Evolutionary conservation across 1,140 invertebrate genomes (phyloP), one percentile per base, ranked within the genome.

Genomic region (Nebria ingens): DNA sequence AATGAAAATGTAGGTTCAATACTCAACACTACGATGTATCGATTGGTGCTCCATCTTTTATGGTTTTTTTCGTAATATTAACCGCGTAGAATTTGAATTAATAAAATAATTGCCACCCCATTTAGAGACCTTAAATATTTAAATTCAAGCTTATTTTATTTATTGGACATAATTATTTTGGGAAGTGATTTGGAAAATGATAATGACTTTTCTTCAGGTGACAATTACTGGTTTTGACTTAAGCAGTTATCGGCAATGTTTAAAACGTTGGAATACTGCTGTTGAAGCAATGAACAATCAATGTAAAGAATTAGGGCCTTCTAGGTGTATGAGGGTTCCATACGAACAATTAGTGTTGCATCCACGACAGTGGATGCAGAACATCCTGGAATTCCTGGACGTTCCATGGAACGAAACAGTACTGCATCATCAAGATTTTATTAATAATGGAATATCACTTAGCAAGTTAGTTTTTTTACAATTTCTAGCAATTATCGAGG

Each of bases 221-320:
- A 98, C 95, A 50, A 98, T 98, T 66, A 95, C 94, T 17, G 97
- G 97, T 1, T 99, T 98, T 76, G 93, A 98, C 75, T 73, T 98
- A 65, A 84, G 82, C 58, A 91, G 85, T 66, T 97, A 96, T 73
- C 81, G 91, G 54, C 91, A 96, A 71, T 97, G 93, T 71, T 72
- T 99, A 71, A 84, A 81, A 58, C 95, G 95, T 72, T 98, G 96
- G 97, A 98, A 97, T 73, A 82, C 85, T 64, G 94, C 93, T 19
- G 93, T 97, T 65, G 84, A 89, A 65, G 79, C 86, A 52, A 99
- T 99, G 96, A 87, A 96, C 73, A 80, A 84, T 56, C 93, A 98
- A 75, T 99, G 96, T 75, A 80, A 84, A 57, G 81, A 89, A 62
- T 82, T 98, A 50, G 95, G 96, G 11, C 73, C 83, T 13, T 73